Conservation (phyloP, 2,797 vertebrate genomes). For the Falco columbarius region DNA sequence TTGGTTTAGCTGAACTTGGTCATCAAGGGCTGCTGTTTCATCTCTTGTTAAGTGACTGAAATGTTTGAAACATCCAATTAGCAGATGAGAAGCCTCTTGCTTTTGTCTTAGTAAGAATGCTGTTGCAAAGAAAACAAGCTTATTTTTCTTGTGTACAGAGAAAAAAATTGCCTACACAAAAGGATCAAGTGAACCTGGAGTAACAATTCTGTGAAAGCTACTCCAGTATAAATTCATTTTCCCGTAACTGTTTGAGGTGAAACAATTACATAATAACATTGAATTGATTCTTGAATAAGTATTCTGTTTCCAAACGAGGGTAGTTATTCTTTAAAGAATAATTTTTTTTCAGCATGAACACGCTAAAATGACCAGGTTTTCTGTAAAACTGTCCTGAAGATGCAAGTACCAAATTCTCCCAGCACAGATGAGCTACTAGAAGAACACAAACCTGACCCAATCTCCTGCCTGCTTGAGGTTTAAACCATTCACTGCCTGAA, state of each 20-base stretch:
- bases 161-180: not conserved
- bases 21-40: not conserved
- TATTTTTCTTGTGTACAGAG: not conserved
- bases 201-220: not conserved
- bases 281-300: not conserved
- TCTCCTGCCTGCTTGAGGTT: not conserved
- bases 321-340: not conserved
- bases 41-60: not conserved
- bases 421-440: not conserved
- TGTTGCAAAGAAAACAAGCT: not conserved
- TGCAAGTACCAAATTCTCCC: not conserved
- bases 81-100: not conserved
- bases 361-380: not conserved
- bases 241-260: not conserved
- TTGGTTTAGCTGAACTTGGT: not conserved
- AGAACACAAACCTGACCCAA: not conserved
- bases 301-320: not conserved
- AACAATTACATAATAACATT: not conserved
- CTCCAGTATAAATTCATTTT: not conserved
- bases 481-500: not conserved
- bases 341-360: not conserved
- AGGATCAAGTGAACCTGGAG: not conserved
- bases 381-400: not conserved
- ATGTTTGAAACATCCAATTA: not conserved
- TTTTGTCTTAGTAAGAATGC: not conserved